Base-by-base conservation (phyloP, 2,888 invertebrate genomes). In the Cantharis nigra region DNA sequence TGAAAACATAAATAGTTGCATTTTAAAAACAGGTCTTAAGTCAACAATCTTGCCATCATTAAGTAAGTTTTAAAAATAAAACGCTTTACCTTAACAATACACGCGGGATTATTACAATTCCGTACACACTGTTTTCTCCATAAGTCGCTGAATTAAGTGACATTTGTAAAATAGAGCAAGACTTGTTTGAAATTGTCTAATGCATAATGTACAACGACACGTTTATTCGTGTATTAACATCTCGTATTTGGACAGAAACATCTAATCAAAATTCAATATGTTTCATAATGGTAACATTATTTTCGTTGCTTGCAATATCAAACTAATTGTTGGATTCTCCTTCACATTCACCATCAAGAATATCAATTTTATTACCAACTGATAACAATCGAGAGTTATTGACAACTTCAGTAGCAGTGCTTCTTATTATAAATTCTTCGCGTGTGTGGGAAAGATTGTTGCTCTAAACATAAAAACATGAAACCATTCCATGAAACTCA, bases 151-250 rank as follows among this genome's bases (percentile, higher is more conserved):
- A 67, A 72, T 67, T 75, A 71, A 72, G 72, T 65, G 78, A 71
- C 78, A 77, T 77, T 77, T 77, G 74, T 75, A 78, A 78, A 72
- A 78, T 78, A 70, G 78, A 75, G 63, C 78, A 74, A 75, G 64
- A 78, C 74, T 75, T 75, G 78, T 64, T 78, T 70, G 78, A 78
- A 77, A 78, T 70, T 74, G 63, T 78, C 78, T 78, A 49, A 69
- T 78, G 78, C 78, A 78, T 78, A 74, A 78, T 78, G 78, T 74
- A 78, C 64, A 74, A 75, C 78, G 67, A 75, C 30, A 72, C 74
- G 63, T 74, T 69, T 74, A 67, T 77, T 74, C 75, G 74, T 75
- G 74, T 78, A 72, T 33, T 64, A 72, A 74, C 74, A 77, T 74
- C 72, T 72, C 65, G 69, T 72, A 78, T 78, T 78, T 78, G 72